Percentiles rank a stretch among this genome's conserved stretches.
Evolutionary conservation across 2,888 invertebrate species (phyloP).

Genomic region (Danaus chrysippus): DNA sequence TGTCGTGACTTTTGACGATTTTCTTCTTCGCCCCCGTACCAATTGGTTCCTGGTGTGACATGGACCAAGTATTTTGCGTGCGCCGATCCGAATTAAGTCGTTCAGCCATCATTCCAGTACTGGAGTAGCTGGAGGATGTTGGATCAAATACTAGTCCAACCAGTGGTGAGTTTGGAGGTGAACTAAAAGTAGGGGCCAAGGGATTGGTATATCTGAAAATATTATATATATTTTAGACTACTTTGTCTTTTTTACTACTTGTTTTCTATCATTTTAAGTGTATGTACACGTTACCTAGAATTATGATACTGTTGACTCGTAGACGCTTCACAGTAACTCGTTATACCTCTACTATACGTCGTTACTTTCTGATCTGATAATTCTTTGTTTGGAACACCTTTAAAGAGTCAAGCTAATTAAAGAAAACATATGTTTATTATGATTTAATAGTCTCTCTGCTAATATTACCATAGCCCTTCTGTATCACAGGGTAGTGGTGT

Average conservation of each 20-base stretch:
- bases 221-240: neutral
- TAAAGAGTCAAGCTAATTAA: constrained; percentile 18
- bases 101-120: constrained; percentile 57
- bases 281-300: constrained; percentile 45
- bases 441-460: neutral
- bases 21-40: constrained; percentile 75
- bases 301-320: constrained; percentile 61
- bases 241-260: neutral
- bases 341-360: constrained; percentile 62
- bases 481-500: constrained; percentile 57
- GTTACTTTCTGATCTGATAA: constrained; percentile 60
- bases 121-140: constrained; percentile 61
- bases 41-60: constrained; percentile 67
- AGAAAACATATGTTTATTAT: neutral
- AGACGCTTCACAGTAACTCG: constrained; percentile 64
- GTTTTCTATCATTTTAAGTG: too few relatives aligned
- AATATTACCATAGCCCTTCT: constrained; percentile 59
- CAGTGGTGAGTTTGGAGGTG: constrained; percentile 70
- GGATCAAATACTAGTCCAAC: constrained; percentile 69
- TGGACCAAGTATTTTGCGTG: constrained; percentile 61
- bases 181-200: constrained; percentile 67
- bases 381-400: constrained; percentile 64
- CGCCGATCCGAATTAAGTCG: constrained; percentile 59
- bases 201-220: constrained; percentile 66
- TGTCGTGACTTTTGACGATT: constrained; percentile 70